phyloP scores from a whole-genome alignment of 2,888 invertebrate species.

The Amblyjoppa fuscipennis region DNA sequence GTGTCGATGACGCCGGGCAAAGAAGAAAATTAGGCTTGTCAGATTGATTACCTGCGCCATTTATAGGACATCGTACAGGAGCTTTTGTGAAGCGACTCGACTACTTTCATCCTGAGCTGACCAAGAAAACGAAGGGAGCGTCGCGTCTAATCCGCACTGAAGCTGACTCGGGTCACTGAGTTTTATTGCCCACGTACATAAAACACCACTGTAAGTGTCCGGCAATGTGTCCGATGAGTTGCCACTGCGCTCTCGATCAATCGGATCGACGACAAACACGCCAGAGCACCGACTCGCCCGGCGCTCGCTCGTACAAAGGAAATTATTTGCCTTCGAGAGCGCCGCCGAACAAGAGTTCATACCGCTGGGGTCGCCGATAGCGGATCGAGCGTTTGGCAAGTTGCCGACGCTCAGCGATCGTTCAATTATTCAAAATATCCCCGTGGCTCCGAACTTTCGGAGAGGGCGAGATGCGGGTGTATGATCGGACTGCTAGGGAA shows the following conservation, averaged over 20 bases:
- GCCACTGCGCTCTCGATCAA: slow-evolving; percentile 17
- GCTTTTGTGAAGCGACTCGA: slow-evolving; percentile 22
- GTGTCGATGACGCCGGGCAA: neutral
- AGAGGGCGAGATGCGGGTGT: slow-evolving; percentile 20
- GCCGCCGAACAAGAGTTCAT: slow-evolving; percentile 31
- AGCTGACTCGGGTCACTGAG: slow-evolving; percentile 34
- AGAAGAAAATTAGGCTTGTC: slow-evolving; percentile 11
- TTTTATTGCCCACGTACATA: slow-evolving; percentile 45
- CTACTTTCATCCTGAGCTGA: slow-evolving; percentile 33
- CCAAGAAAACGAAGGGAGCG: neutral
- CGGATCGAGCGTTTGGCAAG: slow-evolving; percentile 62
- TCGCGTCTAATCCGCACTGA: neutral
- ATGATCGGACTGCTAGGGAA: slow-evolving; percentile 10
- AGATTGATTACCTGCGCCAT: slow-evolving; percentile 5
- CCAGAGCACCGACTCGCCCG: slow-evolving; percentile 1
- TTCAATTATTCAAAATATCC: slow-evolving; percentile 70
- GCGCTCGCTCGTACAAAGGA: slow-evolving; percentile 22
- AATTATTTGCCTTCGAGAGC: slow-evolving; percentile 51
- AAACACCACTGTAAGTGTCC: slow-evolving; percentile 30
- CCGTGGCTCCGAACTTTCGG: slow-evolving; percentile 14
- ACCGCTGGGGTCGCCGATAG: slow-evolving; percentile 36
- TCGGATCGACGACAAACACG: neutral
- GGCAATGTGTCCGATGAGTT: slow-evolving; percentile 12
- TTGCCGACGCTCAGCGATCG: slow-evolving; percentile 57
- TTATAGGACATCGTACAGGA: slow-evolving; percentile 21